Percentiles rank a stretch among this genome's conserved stretches.
Conservation (phyloP, 2,888 invertebrate species). For the Nesidiocoris tenuis region DNA sequence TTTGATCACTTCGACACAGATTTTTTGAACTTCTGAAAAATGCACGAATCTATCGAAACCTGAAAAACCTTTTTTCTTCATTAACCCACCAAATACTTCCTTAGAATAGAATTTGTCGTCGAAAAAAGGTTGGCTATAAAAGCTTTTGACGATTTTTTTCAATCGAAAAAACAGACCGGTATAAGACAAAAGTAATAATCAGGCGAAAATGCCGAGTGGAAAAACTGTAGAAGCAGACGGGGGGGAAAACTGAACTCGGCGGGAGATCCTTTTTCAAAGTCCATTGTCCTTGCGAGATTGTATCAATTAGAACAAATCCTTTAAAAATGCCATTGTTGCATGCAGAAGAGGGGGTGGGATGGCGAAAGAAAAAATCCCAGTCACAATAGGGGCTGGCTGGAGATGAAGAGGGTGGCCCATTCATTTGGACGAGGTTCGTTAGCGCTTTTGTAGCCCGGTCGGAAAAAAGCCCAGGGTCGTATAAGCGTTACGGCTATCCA, state of each 20-base stretch:
- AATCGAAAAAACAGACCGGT: background rate
- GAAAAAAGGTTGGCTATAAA: too few species aligned
- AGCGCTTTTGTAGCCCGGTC: slow-evolving; percentile 27
- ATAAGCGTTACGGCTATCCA: background rate
- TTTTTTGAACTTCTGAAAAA: too few species aligned
- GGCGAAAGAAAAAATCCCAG: slow-evolving; percentile 9
- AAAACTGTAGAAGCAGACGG: background rate
- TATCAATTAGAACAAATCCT: slow-evolving; percentile 42
- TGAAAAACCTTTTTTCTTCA: too few species aligned
- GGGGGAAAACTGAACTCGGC: background rate
- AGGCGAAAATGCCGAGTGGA: background rate
- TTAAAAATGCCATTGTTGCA: slow-evolving; percentile 42
- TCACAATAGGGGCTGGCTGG: slow-evolving; percentile 6
- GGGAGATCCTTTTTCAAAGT: background rate
- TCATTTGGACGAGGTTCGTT: slow-evolving; percentile 40
- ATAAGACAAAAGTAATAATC: background rate
- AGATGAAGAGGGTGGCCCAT: slow-evolving; percentile 23
- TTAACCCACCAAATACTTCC: too few species aligned
- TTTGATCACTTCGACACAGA: too few species aligned
- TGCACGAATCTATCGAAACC: too few species aligned
- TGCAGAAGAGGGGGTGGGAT: background rate
- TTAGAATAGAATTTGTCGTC: too few species aligned
- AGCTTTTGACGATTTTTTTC: too few species aligned
- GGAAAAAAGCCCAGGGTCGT: background rate
- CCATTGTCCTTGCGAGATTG: slow-evolving; percentile 41